Evolutionary conservation across 1,140 invertebrate genomes (phyloP).

Genomic region (Lycorma delicatula): DNA sequence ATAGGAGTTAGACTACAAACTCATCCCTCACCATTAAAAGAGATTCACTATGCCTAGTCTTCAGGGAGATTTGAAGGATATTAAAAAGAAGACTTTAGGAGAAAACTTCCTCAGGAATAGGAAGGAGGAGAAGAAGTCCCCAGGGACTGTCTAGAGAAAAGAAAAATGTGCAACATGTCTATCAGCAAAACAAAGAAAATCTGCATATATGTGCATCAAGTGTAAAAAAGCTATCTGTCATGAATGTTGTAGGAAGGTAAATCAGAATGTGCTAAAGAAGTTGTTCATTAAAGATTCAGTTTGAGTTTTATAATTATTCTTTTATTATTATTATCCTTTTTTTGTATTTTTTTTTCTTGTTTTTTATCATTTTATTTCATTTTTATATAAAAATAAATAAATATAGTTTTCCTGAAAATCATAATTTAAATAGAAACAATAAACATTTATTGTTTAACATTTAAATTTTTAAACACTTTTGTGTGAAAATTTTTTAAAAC

Average conservation of each 20-base stretch:
- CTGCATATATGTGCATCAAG: constrained; percentile 4
- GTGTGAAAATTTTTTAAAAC: too few relatives aligned
- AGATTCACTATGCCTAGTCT: constrained; percentile 15
- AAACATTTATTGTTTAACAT: too few relatives aligned
- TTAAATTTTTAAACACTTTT: too few relatives aligned
- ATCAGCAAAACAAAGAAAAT: neutral
- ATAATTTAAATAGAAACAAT: too few relatives aligned
- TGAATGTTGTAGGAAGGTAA: neutral
- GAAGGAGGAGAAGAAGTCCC: neutral
- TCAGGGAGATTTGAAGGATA: neutral
- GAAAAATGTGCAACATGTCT: constrained; percentile 11
- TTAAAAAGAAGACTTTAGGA: constrained; percentile 1
- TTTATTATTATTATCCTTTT: too few relatives aligned
- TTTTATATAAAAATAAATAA: too few relatives aligned
- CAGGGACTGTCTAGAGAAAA: neutral
- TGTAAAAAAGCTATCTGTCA: constrained; percentile 1
- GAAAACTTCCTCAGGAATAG: neutral
- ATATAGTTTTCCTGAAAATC: too few relatives aligned
- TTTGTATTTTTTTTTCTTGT: too few relatives aligned
- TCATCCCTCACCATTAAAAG: constrained; percentile 24
- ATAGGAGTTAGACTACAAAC: constrained; percentile 19
- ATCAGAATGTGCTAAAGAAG: neutral
- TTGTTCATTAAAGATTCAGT: too few relatives aligned
- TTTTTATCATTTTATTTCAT: too few relatives aligned
- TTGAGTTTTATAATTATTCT: too few relatives aligned